Conservation (phyloP, 1,140 invertebrate species). For the Choristoneura fumiferana region DNA sequence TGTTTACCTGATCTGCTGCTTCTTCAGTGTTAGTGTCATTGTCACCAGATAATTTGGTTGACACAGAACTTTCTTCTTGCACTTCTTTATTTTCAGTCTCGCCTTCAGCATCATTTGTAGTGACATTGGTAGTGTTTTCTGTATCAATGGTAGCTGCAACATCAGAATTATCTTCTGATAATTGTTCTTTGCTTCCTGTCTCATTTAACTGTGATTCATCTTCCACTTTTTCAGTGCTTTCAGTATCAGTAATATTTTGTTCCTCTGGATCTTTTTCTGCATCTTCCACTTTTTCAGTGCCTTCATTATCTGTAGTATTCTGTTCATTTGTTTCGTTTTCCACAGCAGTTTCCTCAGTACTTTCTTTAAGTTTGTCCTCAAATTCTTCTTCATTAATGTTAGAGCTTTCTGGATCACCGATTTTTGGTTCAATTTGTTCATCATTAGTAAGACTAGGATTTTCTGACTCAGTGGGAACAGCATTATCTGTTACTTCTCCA, state of each 20-base stretch:
- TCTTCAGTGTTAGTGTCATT: not conserved
- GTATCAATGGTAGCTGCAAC: not conserved
- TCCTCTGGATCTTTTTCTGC: constrained; percentile 2
- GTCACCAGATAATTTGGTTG: not conserved
- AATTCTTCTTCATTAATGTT: constrained; percentile 11
- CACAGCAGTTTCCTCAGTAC: constrained; percentile 9
- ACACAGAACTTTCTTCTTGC: not conserved
- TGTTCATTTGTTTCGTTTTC: too few relatives aligned
- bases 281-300: not conserved
- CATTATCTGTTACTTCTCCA: not conserved
- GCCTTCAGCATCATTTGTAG: constrained; percentile 24
- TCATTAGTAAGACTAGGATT: not conserved
- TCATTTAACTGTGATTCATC: not conserved
- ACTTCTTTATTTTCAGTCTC: not conserved
- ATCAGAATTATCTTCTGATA: not conserved
- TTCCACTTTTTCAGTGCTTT: constrained; percentile 1
- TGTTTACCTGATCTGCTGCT: not conserved
- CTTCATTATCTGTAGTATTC: constrained; percentile 31
- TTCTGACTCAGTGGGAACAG: not conserved
- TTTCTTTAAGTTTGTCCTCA: constrained; percentile 16
- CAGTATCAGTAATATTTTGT: not conserved
- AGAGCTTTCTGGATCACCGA: not conserved
- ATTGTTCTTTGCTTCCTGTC: not conserved
- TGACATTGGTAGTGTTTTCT: constrained; percentile 16
- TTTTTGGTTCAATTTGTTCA: not conserved